Conservation (phyloP, 2,888 invertebrate genomes). For the Euspilapteryx auroguttella region DNA sequence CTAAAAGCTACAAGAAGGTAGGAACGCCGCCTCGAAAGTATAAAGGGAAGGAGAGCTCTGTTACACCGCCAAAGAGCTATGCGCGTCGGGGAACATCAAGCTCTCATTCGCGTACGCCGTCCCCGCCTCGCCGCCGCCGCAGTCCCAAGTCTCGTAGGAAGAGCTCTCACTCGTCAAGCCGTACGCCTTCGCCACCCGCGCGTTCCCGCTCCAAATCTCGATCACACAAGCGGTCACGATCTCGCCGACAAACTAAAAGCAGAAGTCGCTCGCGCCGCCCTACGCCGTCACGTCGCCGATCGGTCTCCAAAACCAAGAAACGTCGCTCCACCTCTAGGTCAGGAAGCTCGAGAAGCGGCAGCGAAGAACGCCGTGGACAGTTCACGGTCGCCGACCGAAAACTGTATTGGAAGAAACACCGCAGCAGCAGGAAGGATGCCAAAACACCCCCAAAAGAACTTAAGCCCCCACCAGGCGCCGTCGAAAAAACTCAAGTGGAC, state of each 20-base stretch:
- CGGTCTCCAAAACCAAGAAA: not conserved
- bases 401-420: conserved; percentile 44
- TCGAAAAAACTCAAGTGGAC: conserved; percentile 27
- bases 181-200: conserved; percentile 19
- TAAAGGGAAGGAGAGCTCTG: conserved; percentile 14
- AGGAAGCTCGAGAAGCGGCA: conserved; percentile 21
- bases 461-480: conserved; percentile 40
- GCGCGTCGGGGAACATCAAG: conserved; percentile 27
- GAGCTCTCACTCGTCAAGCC: conserved; percentile 29
- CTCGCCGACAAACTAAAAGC: too few relatives aligned
- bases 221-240: conserved; percentile 22
- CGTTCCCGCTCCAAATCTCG: conserved; percentile 17
- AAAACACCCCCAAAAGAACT: conserved; percentile 33
- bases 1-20: not conserved
- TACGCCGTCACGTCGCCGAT: not conserved
- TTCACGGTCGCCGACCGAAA: conserved; percentile 50
- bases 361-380: conserved; percentile 43
- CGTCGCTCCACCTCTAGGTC: not conserved
- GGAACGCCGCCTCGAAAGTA: not conserved
- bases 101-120: conserved; percentile 32
- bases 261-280: conserved; percentile 1
- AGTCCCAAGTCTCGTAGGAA: conserved; percentile 31
- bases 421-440: conserved; percentile 24
- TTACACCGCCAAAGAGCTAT: conserved; percentile 45
- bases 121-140: too few relatives aligned